Conservation (phyloP, 2,888 invertebrate genomes). For the Mellilla xanthometata region DNA sequence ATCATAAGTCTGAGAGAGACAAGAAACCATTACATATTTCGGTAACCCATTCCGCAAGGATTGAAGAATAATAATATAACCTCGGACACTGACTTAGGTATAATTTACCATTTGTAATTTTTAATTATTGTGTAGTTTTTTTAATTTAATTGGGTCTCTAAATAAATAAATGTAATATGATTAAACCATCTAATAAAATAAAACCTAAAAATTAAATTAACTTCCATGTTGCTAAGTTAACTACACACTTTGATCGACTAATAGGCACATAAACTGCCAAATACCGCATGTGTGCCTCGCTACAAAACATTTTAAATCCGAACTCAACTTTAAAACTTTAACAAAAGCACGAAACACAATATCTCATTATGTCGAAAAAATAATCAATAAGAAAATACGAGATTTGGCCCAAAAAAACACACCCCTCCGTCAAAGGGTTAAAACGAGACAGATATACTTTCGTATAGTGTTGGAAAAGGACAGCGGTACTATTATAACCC, state of each 20-base stretch:
- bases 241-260: not conserved
- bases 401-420: constrained; percentile 75
- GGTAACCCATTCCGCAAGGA: too few species aligned
- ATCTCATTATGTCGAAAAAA: constrained; percentile 74
- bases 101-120: too few species aligned
- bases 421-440: constrained; percentile 72
- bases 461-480: constrained; percentile 44
- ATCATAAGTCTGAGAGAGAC: too few species aligned
- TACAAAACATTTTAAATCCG: constrained; percentile 20
- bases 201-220: too few species aligned
- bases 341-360: constrained; percentile 68
- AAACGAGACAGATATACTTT: constrained; percentile 44
- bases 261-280: constrained; percentile 7
- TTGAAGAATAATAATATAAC: too few species aligned
- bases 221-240: too few species aligned
- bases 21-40: too few species aligned
- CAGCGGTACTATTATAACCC: constrained; percentile 53
- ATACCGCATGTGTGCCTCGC: constrained; percentile 4
- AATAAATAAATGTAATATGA: too few species aligned
- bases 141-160: too few species aligned
- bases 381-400: constrained; percentile 71
- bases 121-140: too few species aligned
- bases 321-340: constrained; percentile 30
- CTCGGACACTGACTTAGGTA: too few species aligned
- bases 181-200: too few species aligned